phyloP scores from a whole-genome alignment of 1,140 invertebrate species.

The Asobara japonica region DNA sequence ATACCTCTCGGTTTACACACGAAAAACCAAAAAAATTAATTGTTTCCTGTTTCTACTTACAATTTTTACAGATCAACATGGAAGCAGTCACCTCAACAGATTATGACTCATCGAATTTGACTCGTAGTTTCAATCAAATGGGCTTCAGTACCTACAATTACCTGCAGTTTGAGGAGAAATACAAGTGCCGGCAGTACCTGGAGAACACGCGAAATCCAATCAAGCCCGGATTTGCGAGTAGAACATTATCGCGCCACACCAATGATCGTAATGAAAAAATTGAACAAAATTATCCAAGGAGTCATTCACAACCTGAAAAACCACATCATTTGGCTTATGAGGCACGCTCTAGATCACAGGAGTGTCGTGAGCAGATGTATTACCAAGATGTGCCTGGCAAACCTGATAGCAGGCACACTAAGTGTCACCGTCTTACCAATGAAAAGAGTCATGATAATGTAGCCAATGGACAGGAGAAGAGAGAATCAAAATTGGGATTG shows the following conservation, averaged over 20 bases:
- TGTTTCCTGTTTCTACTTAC: conserved; percentile 11
- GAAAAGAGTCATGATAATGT: conserved; percentile 48
- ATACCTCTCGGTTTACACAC: too few relatives aligned
- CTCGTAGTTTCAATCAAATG: conserved; percentile 56
- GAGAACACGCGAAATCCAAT: conserved; percentile 47
- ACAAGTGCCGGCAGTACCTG: conserved; percentile 49
- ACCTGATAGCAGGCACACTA: conserved; percentile 47
- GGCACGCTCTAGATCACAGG: conserved; percentile 57
- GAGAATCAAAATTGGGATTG: conserved; percentile 46
- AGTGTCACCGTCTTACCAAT: conserved; percentile 44
- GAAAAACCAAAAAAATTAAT: too few relatives aligned
- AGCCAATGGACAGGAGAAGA: conserved; percentile 44
- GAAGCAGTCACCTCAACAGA: conserved; percentile 62
- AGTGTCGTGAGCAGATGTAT: conserved; percentile 52
- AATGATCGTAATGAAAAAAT: conserved; percentile 37
- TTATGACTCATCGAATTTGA: conserved; percentile 55
- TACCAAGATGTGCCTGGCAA: conserved; percentile 52
- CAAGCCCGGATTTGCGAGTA: conserved; percentile 34
- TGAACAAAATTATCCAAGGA: conserved; percentile 42
- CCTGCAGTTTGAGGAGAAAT: conserved; percentile 57
- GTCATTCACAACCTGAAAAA: conserved; percentile 59
- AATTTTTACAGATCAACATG: conserved; percentile 61
- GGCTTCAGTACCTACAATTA: conserved; percentile 60
- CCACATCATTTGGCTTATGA: conserved; percentile 53
- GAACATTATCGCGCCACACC: conserved; percentile 29